These are phyloP conservation scores for Cyclophora albipunctata DNA, from an alignment of 2,888 invertebrate genomes.

Conservation along the genomic window DNA sequence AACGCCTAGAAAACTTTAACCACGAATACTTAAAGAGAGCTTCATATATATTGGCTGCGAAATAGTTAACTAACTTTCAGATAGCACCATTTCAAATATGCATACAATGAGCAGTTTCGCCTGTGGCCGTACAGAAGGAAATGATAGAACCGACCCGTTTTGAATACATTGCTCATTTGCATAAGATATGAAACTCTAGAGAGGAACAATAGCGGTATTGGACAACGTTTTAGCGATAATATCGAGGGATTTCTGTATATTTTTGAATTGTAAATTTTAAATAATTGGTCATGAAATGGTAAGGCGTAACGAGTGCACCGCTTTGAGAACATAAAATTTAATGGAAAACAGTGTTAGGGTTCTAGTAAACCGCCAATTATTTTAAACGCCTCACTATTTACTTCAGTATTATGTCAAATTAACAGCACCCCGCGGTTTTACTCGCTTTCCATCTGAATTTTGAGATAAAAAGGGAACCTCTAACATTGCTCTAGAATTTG, in stretches of 20 bases:
- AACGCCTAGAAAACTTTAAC: constrained; percentile 10
- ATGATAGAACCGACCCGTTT: constrained; percentile 21
- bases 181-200: constrained; percentile 17
- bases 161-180: constrained; percentile 35
- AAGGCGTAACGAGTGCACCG: not conserved
- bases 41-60: constrained; percentile 15
- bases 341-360: not conserved
- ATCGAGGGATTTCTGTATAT: not conserved
- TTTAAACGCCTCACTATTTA: too few species aligned
- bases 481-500: too few species aligned
- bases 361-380: too few species aligned
- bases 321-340: constrained; percentile 1
- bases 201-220: constrained; percentile 22
- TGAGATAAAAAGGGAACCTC: too few species aligned
- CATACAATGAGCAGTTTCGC: constrained; percentile 33
- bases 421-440: too few species aligned
- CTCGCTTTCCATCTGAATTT: too few species aligned
- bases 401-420: too few species aligned
- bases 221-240: constrained; percentile 8
- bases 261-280: constrained; percentile 9
- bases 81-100: constrained; percentile 26
- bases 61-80: constrained; percentile 20
- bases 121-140: constrained; percentile 21
- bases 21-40: constrained; percentile 5
- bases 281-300: constrained; percentile 7